These are phyloP conservation scores for Ctenosaura bakeri DNA, from an alignment of 2,797 vertebrate species.

Conservation along the genomic window DNA sequence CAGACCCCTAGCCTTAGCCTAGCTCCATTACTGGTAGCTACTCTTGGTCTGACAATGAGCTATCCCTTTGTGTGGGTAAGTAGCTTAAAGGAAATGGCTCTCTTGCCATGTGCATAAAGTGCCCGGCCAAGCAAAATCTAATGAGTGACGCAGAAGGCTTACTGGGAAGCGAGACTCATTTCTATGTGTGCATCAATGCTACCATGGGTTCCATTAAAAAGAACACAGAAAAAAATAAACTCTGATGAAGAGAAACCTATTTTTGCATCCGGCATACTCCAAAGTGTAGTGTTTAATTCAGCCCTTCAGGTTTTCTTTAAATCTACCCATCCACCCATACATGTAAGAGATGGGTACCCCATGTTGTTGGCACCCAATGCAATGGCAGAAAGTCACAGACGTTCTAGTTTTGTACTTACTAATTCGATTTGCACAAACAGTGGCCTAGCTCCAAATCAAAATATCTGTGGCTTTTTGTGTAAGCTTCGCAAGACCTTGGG, in stretches of 20 bases:
- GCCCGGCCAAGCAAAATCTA: conserved; percentile 61
- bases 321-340: conserved; percentile 52
- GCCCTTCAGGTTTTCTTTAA: conserved; percentile 63
- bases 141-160: conserved; percentile 61
- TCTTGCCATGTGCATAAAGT: conserved; percentile 59
- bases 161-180: conserved; percentile 38
- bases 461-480: not conserved
- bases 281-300: conserved; percentile 67
- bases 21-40: conserved; percentile 65
- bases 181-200: conserved; percentile 15
- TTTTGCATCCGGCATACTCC: conserved; percentile 63
- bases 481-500: too few relatives aligned
- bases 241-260: conserved; percentile 55
- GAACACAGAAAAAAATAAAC: conserved; percentile 61
- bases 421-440: conserved; percentile 55
- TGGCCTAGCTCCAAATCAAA: conserved; percentile 42
- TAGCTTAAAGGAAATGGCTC: conserved; percentile 62
- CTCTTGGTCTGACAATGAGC: conserved; percentile 38
- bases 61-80: conserved; percentile 44
- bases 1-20: conserved; percentile 68
- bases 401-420: conserved; percentile 44
- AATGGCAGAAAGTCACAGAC: conserved; percentile 48
- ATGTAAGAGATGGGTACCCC: conserved; percentile 62
- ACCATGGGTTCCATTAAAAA: conserved; percentile 69
- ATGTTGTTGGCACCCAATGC: conserved; percentile 40